Percentiles rank a stretch among this genome's conserved stretches.
Conservation (phyloP, 23 tunicate genomes). For the Clavelina lepadiformis region DNA sequence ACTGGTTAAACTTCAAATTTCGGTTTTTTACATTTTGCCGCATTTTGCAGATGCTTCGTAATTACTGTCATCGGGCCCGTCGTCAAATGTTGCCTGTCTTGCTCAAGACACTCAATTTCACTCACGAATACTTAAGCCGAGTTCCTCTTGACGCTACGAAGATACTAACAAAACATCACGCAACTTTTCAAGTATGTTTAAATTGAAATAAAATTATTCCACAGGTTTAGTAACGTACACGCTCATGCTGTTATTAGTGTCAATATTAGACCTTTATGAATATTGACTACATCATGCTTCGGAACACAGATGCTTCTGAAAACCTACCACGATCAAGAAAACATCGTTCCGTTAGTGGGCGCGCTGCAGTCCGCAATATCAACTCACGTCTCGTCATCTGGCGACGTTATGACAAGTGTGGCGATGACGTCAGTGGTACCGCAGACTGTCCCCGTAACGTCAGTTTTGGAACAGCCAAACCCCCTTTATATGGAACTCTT, state of each 20-base stretch:
- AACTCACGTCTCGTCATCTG: background rate
- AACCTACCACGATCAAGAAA: constrained; percentile 66
- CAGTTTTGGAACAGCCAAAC: constrained; percentile 26
- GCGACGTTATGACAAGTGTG: background rate
- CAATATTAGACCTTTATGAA: background rate
- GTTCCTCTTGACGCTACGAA: constrained; percentile 14
- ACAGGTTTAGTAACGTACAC: too few species aligned
- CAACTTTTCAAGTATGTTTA: constrained; percentile 17
- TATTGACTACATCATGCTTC: background rate
- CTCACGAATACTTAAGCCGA: constrained; percentile 40
- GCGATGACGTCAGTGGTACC: constrained; percentile 23
- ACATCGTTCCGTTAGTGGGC: constrained; percentile 26
- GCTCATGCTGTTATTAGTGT: too few species aligned
- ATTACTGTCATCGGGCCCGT: constrained; percentile 66
- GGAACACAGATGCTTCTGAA: constrained; percentile 7
- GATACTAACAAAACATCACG: constrained; percentile 20
- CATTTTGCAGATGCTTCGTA: constrained; percentile 40
- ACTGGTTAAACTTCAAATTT: background rate
- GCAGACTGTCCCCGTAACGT: background rate
- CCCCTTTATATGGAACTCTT: constrained; percentile 43
- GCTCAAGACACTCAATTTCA: constrained; percentile 20
- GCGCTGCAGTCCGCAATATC: constrained; percentile 26
- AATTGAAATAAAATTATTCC: too few species aligned
- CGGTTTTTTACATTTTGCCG: background rate
- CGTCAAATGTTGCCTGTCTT: constrained; percentile 49